phyloP scores from a whole-genome alignment of 2,797 vertebrate genomes.

The Rhynchotus rufescens region DNA sequence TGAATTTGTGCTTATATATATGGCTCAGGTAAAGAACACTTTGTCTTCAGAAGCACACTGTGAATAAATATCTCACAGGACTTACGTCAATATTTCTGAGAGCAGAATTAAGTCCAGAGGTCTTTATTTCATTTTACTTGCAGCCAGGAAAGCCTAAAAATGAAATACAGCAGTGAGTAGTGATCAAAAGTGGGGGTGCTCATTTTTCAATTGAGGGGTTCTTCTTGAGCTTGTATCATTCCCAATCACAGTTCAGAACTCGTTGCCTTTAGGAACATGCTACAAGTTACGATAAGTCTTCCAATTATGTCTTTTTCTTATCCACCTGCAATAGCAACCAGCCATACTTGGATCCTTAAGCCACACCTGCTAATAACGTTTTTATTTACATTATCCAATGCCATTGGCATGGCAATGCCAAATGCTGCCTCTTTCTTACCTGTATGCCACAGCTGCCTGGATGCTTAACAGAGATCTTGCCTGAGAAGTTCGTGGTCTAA shows the following conservation, averaged over 20 bases:
- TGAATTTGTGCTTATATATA: background rate
- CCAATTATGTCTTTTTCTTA: background rate
- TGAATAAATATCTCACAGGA: background rate
- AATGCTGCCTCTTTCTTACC: background rate
- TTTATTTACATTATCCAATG: background rate
- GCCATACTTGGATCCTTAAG: background rate
- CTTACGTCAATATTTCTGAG: background rate
- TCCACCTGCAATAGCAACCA: background rate
- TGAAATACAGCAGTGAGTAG: background rate
- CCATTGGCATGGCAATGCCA: background rate
- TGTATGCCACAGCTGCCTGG: background rate
- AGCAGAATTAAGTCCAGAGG: background rate
- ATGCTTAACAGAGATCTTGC: background rate
- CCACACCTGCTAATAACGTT: background rate
- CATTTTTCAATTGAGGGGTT: background rate
- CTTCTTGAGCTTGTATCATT: background rate
- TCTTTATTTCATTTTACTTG: background rate
- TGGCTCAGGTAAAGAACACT: background rate
- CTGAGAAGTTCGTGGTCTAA: constrained; percentile 15
- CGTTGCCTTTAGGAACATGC: background rate
- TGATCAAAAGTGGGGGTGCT: background rate
- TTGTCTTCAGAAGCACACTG: background rate
- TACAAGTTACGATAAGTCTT: background rate
- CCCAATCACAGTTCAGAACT: background rate
- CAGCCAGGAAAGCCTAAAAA: background rate